phyloP scores from a whole-genome alignment of 2,888 invertebrate genomes.

The Phengaris alcon region DNA sequence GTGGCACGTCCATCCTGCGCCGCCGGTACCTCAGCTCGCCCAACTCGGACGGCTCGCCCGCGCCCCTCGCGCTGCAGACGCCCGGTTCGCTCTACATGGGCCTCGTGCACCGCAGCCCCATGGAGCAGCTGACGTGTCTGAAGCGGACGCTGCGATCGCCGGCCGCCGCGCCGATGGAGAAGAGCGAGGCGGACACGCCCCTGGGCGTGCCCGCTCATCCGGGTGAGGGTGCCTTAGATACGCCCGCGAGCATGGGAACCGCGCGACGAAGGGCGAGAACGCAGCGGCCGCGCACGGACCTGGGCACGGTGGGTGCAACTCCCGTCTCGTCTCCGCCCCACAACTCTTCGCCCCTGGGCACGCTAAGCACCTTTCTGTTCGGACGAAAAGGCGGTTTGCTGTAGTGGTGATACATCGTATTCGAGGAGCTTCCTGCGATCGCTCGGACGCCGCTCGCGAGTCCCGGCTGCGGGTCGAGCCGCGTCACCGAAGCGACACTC shows the following conservation, averaged over 20 bases:
- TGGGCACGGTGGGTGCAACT: constrained; percentile 63
- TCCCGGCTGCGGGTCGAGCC: constrained; percentile 34
- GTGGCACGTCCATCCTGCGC: constrained; percentile 68
- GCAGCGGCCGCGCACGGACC: constrained; percentile 64
- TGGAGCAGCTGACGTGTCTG: constrained; percentile 88
- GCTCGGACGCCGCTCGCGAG: constrained; percentile 38
- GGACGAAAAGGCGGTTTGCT: constrained; percentile 92
- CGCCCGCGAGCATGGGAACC: constrained; percentile 49
- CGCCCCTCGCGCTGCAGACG: constrained; percentile 80
- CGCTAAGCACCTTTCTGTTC: constrained; percentile 88
- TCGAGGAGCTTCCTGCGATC: constrained; percentile 34
- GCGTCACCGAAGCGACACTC: constrained; percentile 34
- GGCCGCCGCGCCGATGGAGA: constrained; percentile 55
- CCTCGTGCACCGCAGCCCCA: constrained; percentile 84
- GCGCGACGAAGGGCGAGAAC: constrained; percentile 57
- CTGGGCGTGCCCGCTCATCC: constrained; percentile 82
- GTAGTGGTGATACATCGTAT: constrained; percentile 38
- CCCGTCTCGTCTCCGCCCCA: constrained; percentile 48
- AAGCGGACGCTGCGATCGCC: constrained; percentile 75
- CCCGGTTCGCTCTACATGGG: constrained; percentile 81
- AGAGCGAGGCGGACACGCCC: constrained; percentile 51
- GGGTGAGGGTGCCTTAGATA: constrained; percentile 78
- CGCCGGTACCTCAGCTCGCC: constrained; percentile 78
- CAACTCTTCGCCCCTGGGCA: constrained; percentile 80
- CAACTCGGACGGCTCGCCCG: constrained; percentile 80